phyloP scores from a whole-genome alignment of 1,140 invertebrate species.

The Diplogasteroides magnus region DNA sequence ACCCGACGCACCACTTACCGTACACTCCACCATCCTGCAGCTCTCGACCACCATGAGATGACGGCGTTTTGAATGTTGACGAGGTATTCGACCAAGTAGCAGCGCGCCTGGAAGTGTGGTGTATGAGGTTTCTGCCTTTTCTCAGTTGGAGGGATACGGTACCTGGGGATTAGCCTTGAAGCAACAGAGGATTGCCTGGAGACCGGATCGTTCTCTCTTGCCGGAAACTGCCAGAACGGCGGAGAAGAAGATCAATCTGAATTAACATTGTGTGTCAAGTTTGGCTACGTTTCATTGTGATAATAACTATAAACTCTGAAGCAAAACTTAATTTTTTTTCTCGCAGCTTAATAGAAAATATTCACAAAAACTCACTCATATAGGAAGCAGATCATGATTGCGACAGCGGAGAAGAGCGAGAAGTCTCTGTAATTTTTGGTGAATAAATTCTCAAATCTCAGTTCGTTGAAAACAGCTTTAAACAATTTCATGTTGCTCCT shows the following conservation, averaged over 20 bases:
- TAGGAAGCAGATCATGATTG: slow-evolving; percentile 83
- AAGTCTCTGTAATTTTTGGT: slow-evolving; percentile 47
- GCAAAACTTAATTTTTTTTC: no score
- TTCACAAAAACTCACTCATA: slow-evolving; percentile 65
- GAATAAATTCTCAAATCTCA: slow-evolving; percentile 62
- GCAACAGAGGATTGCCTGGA: slow-evolving; percentile 41
- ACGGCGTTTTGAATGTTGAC: slow-evolving; percentile 30
- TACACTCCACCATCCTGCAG: slow-evolving; percentile 4
- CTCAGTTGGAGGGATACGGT: background rate
- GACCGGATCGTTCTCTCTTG: slow-evolving; percentile 33
- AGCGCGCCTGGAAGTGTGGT: slow-evolving; percentile 26
- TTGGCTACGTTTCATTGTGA: background rate
- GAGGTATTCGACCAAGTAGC: slow-evolving; percentile 22
- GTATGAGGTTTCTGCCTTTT: background rate
- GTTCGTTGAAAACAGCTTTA: slow-evolving; percentile 76
- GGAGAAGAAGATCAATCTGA: slow-evolving; percentile 2
- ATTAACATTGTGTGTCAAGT: background rate
- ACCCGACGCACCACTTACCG: background rate
- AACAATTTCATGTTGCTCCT: no score
- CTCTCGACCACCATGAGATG: slow-evolving; percentile 31
- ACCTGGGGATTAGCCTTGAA: slow-evolving; percentile 42
- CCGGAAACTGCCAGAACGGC: slow-evolving; percentile 76
- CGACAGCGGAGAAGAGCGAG: slow-evolving; percentile 65
- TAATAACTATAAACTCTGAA: no score
- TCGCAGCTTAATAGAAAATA: background rate